Percentiles rank a stretch among this genome's conserved stretches.
These are phyloP conservation scores for Ivindomyrus marchei DNA, from an alignment of 2,113 vertebrate species.

Conservation along the genomic window DNA sequence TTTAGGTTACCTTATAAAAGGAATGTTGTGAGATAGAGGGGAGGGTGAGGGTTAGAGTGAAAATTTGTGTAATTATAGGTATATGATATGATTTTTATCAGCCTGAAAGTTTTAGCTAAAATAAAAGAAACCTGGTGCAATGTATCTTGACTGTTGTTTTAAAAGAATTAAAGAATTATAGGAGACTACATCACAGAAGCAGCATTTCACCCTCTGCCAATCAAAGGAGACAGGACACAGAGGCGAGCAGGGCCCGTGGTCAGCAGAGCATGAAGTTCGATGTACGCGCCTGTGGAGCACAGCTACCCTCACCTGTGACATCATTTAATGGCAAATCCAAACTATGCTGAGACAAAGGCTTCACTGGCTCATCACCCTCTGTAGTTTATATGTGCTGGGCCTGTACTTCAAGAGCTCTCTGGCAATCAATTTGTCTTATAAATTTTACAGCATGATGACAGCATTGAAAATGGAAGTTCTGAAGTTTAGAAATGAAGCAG, in stretches of 20 bases:
- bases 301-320: neutral
- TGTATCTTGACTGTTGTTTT: neutral
- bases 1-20: neutral
- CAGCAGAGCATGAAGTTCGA: slow-evolving; percentile 18
- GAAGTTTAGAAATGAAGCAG: neutral
- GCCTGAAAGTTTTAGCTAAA: neutral
- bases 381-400: neutral
- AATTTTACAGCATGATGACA: neutral
- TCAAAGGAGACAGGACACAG: slow-evolving; percentile 1
- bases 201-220: slow-evolving; percentile 8
- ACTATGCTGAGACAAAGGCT: neutral
- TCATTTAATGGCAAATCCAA: neutral
- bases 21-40: neutral
- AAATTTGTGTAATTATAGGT: slow-evolving; percentile 16
- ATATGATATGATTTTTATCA: slow-evolving; percentile 27
- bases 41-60: neutral
- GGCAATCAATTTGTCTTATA: neutral
- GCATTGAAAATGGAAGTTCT: neutral
- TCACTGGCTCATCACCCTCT: neutral
- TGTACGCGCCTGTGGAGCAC: no score
- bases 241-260: slow-evolving; percentile 37
- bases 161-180: neutral
- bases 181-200: neutral
- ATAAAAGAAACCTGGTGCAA: neutral
- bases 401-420: neutral